Base-by-base conservation (phyloP, 2,113 vertebrate genomes). In the Planiliza haematocheilus region DNA sequence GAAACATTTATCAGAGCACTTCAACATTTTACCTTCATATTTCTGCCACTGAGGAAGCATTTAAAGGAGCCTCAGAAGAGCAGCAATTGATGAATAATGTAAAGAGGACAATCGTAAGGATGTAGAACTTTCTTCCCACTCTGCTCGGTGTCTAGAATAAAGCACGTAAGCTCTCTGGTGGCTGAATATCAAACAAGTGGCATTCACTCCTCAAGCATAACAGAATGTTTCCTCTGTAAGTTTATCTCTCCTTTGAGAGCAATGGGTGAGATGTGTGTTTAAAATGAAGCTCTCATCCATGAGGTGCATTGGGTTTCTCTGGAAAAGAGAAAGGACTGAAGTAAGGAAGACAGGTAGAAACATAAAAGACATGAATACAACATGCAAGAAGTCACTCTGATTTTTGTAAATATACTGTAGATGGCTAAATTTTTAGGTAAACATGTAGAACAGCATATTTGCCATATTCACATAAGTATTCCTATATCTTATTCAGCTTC, bases 11-110 rank as follows among this genome's bases (percentile, higher is more conserved):
- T 86, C 52, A 62, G 74, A 88, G 74, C 58, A 86, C 75, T 88
- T 84, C 74, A 88, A 77, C 71, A 79, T 86, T 85, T 86, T 89
- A 86, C 67, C 81, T 80, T 83, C 61, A 72, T 36, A 77, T 76
- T 79, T 69, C n/a, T 82, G 68, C 60, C 72, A 63, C 62, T n/a
- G 74, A 79, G 65, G 55, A 82, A 73, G 71, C 62, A 73, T 86
- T 89, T 88, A 72, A 84, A 82, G 70, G 71, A 64, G 30, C 42
- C 57, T 11, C 70, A 78, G 62, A 70, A 63, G 79, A 88, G 64
- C 42, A 69, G 34, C 4, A 30, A 81, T 85, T 81, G 83, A 90
- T 89, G 69, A 91, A 90, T 90, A 89, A 90, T 90, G 82, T 61
- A 91, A 75, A 81, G 53, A 84, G 84, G 81, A 88, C 86, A 86